A percentile compares a stretch with the other conserved stretches of the same genome.
Evolutionary conservation across 1,140 invertebrate species (phyloP).

Genomic region (Lethocerus indicus): DNA sequence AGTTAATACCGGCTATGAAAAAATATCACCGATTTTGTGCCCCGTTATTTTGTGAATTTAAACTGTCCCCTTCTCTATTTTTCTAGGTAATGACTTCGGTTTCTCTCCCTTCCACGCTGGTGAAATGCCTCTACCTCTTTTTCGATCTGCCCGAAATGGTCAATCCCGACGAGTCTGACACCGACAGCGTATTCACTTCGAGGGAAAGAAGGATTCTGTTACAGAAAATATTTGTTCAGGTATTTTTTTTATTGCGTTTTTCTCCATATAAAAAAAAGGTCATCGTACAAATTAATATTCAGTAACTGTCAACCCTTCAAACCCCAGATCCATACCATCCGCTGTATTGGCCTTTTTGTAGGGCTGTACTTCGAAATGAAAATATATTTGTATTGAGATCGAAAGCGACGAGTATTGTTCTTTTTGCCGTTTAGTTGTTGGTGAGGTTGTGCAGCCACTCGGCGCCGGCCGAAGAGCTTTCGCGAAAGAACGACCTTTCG

Average conservation of each 20-base stretch:
- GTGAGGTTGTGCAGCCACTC: constrained; percentile 82
- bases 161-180: constrained; percentile 41
- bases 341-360: no score
- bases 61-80: neutral
- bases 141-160: constrained; percentile 89
- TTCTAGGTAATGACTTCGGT: constrained; percentile 83
- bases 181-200: constrained; percentile 69
- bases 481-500: constrained; percentile 88
- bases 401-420: neutral
- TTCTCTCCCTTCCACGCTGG: constrained; percentile 89
- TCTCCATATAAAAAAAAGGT: no score
- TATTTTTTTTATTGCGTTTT: constrained; percentile 22
- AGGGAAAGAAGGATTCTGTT: constrained; percentile 77
- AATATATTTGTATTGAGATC: neutral
- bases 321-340: no score
- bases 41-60: neutral
- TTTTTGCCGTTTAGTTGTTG: constrained; percentile 26
- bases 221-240: constrained; percentile 94
- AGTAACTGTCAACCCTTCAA: no score
- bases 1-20: constrained; percentile 22
- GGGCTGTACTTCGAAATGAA: neutral
- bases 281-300: no score
- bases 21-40: neutral
- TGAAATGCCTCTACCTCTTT: constrained; percentile 97
- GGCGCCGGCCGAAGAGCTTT: constrained; percentile 88